These are phyloP conservation scores for Tapirus terrestris DNA, from an alignment of 2,113 vertebrate genomes.

Conservation along the genomic window DNA sequence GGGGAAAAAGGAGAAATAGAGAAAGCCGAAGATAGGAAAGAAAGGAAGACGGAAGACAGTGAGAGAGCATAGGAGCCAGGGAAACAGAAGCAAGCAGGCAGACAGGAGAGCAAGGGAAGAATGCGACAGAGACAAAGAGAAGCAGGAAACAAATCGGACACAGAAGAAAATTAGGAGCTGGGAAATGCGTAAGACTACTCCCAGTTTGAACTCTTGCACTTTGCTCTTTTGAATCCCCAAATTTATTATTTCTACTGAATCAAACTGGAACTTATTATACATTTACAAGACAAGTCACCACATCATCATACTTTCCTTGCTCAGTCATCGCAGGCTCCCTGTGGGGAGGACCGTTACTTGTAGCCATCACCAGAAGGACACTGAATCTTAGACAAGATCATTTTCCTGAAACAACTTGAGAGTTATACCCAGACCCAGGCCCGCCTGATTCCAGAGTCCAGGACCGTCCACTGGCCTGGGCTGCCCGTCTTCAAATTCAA, in stretches of 20 bases:
- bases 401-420: neutral
- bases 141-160: neutral
- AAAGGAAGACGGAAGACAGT: neutral
- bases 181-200: rapidly evolving
- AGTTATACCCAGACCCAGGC: neutral
- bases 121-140: neutral
- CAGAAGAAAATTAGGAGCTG: rapidly evolving
- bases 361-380: too few relatives aligned
- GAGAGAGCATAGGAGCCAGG: too few relatives aligned
- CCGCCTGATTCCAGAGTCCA: rapidly evolving
- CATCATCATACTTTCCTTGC: rapidly evolving
- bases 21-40: neutral
- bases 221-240: neutral
- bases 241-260: neutral
- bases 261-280: neutral
- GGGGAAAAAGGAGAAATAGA: neutral
- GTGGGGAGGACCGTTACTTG: rapidly evolving
- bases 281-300: too few relatives aligned
- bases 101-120: neutral
- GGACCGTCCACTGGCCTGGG: rapidly evolving
- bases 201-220: rapidly evolving
- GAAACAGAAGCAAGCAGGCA: too few relatives aligned
- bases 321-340: rapidly evolving
- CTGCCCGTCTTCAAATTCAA: neutral
- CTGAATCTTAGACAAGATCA: neutral